phyloP scores from a whole-genome alignment of 2,888 invertebrate species.

The Chrysotoxum bicinctum region DNA sequence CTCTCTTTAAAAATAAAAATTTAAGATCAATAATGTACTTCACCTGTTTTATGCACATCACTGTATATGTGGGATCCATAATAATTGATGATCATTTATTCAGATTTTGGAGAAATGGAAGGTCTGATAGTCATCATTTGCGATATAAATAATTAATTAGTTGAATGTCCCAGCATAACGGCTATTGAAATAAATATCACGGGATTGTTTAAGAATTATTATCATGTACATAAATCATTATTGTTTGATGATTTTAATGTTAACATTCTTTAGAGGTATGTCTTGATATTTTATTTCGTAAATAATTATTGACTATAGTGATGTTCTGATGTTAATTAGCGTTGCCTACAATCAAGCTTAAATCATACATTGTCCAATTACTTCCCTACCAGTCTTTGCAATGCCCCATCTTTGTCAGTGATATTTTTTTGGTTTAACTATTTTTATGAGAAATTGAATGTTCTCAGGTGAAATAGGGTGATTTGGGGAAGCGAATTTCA shows the following conservation, averaged over 20 bases:
- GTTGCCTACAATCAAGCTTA: background rate
- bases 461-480: too few species aligned
- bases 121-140: background rate
- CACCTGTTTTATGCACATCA: background rate
- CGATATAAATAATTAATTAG: background rate
- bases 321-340: background rate
- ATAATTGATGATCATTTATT: constrained; percentile 3
- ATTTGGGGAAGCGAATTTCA: too few species aligned
- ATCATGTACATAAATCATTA: background rate
- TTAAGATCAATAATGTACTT: too few species aligned
- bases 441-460: too few species aligned
- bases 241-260: too few species aligned
- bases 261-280: too few species aligned
- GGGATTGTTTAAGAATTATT: constrained; percentile 2
- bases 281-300: background rate
- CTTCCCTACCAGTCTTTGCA: too few species aligned
- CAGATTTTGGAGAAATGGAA: background rate
- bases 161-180: background rate
- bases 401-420: too few species aligned
- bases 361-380: too few species aligned
- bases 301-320: background rate
- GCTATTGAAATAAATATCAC: constrained; percentile 1
- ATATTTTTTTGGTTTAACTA: too few species aligned
- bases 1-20: too few species aligned
- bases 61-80: background rate